Evolutionary conservation across 53 echinoderm and acorn worm genomes (phyloP), one percentile per base, ranked within the genome.

Genomic region (Temnopleurus reevesii): DNA sequence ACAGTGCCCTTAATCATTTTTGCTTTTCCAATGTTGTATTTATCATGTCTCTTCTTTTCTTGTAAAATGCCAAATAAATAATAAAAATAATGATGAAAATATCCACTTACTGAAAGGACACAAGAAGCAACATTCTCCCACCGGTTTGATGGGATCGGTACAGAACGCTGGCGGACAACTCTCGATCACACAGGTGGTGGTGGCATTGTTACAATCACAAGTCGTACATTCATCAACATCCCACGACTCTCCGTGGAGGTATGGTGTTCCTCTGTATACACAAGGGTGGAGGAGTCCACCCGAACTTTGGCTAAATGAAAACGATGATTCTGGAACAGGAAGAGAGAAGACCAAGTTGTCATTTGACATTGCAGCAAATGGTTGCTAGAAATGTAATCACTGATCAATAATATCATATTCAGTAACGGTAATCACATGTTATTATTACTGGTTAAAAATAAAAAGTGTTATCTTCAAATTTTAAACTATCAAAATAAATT

Each of bases 101-200:
- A n/a, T 38, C 21, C 46, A 94, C 96, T 96, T 86, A 96, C 96
- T 90, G 91, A 90, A 92, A 43, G 96, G 96, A 87, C 96, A 96
- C 5, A 91, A 51, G 43, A 90, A 87, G 89, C 96, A 96, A 79
- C 96, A 96, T 84, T 94, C 96, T 58, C 91, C 96, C 0, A 64
- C 80, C 13, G 90, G 89, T 29, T 89, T 81, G 4, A 92, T 79
- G 5, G 96, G 96, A 53, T 91, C 90, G 44, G 25, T 30, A 90
- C 96, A 96, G 60, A 82, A 90, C 29, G 86, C 55, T 5, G 91
- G 90, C 46, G 59, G 91, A 76, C 96, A 96, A 44, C 92, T 90
- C 46, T 96, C 94, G 28, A 96, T 94, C 34, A 90, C 89, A 56
- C 96, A 96, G 33, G 90, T 96, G 7, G 93, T 91, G 45, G 94